A percentile compares a stretch with the other conserved stretches of the same genome.
These are phyloP conservation scores for Gallinago solitaria DNA, from an alignment of 2,797 vertebrate species.

Conservation along the genomic window DNA sequence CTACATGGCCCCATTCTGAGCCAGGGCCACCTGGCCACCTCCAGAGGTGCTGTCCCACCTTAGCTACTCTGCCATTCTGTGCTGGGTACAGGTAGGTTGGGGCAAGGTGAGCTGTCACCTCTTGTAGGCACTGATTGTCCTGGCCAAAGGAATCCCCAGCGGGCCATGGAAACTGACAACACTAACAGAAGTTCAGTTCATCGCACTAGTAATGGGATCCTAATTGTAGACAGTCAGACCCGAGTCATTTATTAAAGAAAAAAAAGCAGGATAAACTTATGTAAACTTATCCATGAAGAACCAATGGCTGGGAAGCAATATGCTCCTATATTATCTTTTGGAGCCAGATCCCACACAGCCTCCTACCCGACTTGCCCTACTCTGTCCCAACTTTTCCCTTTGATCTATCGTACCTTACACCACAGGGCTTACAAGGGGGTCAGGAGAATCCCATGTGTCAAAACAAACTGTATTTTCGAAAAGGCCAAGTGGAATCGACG, in stretches of 20 bases:
- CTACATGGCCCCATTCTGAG: neutral
- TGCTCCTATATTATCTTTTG: neutral
- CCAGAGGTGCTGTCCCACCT: neutral
- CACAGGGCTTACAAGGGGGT: neutral
- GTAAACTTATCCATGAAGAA: neutral
- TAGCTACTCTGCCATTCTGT: neutral
- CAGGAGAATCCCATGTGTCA: slow-evolving; percentile 5
- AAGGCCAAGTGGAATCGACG: rapidly evolving
- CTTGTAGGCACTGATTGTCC: neutral
- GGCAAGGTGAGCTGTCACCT: neutral
- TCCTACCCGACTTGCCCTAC: neutral
- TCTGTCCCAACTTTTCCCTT: neutral
- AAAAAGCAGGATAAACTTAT: neutral
- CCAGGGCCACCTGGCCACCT: neutral
- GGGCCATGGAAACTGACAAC: neutral
- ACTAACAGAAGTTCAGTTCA: neutral
- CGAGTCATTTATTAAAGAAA: neutral
- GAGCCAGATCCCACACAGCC: neutral
- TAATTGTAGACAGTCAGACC: neutral
- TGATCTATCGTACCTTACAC: neutral
- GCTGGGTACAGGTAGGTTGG: neutral
- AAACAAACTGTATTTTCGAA: slow-evolving; percentile 21
- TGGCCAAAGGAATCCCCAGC: rapidly evolving
- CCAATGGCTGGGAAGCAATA: neutral
- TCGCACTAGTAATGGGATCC: neutral